phyloP scores from a whole-genome alignment of 2,113 vertebrate genomes.

The Psophia crepitans region DNA sequence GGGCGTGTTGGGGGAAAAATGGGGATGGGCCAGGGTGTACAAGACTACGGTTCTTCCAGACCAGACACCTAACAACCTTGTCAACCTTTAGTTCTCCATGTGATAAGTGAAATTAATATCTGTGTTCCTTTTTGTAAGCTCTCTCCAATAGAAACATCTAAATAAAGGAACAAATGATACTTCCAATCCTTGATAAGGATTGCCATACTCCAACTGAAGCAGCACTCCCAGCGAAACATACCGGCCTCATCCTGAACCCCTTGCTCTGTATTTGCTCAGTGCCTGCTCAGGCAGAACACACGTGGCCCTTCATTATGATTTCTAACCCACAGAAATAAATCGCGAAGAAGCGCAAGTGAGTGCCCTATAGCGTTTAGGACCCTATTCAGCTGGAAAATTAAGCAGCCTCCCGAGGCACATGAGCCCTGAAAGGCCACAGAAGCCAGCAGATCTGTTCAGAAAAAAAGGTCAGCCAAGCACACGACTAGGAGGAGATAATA shows the following conservation, averaged over 20 bases:
- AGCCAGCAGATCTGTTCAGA: neutral
- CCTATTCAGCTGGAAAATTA: constrained; percentile 47
- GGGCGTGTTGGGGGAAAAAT: rapidly evolving
- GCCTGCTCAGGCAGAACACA: neutral
- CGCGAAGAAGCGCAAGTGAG: neutral
- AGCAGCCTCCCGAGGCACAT: neutral
- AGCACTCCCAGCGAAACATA: neutral
- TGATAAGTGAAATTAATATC: neutral
- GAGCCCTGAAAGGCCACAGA: constrained; percentile 2
- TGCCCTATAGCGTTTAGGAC: neutral
- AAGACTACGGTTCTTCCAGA: neutral
- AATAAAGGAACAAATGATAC: neutral
- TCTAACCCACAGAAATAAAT: neutral
- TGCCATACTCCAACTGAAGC: neutral
- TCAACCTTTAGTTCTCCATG: neutral
- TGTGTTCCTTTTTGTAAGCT: neutral
- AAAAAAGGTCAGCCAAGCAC: neutral
- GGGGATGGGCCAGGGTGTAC: neutral
- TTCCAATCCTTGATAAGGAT: neutral
- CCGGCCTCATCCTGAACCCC: neutral
- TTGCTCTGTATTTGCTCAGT: neutral
- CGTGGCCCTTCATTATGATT: neutral
- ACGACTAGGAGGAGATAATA: neutral
- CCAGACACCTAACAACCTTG: neutral
- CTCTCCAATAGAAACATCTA: neutral